Evolutionary conservation across 1,140 invertebrate genomes (phyloP).

Genomic region (Neuroterus valhalla): DNA sequence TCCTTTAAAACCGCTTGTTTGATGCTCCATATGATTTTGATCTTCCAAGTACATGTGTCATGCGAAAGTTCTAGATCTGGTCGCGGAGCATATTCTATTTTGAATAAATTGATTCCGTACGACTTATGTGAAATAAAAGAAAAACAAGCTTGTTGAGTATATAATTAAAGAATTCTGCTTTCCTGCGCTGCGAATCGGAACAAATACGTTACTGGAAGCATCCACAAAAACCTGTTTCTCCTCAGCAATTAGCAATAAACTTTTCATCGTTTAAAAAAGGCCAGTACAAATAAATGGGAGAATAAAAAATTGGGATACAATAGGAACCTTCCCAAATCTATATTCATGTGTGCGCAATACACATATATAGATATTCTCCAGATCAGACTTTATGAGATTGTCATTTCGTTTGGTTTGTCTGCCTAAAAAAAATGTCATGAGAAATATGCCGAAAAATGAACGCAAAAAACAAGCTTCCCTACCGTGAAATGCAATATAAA

Average conservation of each 20-base stretch:
- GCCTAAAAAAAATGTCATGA: not conserved
- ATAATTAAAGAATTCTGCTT: slow-evolving; percentile 51
- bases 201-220: slow-evolving; percentile 65
- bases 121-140: slow-evolving; percentile 7
- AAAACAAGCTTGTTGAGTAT: slow-evolving; percentile 42
- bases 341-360: not conserved
- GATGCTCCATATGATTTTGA: no score
- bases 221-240: slow-evolving; percentile 69
- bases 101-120: no score
- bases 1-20: no score
- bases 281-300: slow-evolving; percentile 69
- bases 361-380: slow-evolving; percentile 39
- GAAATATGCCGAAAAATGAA: not conserved
- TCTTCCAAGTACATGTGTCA: no score
- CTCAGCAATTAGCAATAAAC: slow-evolving; percentile 72
- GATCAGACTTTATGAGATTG: slow-evolving; percentile 29
- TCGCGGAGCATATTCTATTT: no score
- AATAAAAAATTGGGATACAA: slow-evolving; percentile 70
- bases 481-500: not conserved
- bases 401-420: slow-evolving; percentile 11
- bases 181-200: slow-evolving; percentile 61
- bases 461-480: not conserved
- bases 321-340: slow-evolving; percentile 43
- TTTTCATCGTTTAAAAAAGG: slow-evolving; percentile 73
- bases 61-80: no score